phyloP scores from a whole-genome alignment of 2,113 vertebrate genomes.

The Passer domesticus region DNA sequence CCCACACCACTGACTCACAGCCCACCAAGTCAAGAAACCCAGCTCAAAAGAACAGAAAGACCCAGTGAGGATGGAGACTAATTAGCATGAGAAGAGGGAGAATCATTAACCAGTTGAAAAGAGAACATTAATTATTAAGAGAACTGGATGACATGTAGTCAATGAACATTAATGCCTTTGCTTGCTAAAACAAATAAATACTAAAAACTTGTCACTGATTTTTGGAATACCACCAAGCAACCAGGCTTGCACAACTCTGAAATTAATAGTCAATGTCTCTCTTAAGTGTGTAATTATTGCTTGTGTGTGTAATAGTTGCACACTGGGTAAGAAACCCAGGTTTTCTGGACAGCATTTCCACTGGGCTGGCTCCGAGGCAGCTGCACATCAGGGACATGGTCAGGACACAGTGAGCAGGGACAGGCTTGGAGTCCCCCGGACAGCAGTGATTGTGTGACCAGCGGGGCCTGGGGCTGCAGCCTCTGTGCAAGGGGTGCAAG shows the following conservation, averaged over 20 bases:
- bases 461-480: not conserved
- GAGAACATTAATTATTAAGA: not conserved
- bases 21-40: not conserved
- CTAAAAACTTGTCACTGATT: not conserved
- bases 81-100: not conserved
- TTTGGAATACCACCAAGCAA: not conserved
- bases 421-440: fast-evolving
- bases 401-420: not conserved
- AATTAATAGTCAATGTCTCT: not conserved
- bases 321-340: not conserved
- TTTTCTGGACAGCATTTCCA: not conserved
- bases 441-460: fast-evolving
- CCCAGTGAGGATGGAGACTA: not conserved
- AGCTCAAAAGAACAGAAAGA: not conserved
- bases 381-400: not conserved
- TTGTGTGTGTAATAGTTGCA: too few relatives aligned
- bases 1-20: not conserved
- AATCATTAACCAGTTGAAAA: not conserved
- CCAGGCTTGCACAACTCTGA: not conserved
- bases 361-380: not conserved
- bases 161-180: not conserved
- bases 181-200: not conserved
- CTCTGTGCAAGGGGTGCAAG: fast-evolving
- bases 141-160: not conserved
- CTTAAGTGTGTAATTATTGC: not conserved